These are phyloP conservation scores for Cantharis lateralis DNA, from an alignment of 2,888 invertebrate species.

Conservation along the genomic window DNA sequence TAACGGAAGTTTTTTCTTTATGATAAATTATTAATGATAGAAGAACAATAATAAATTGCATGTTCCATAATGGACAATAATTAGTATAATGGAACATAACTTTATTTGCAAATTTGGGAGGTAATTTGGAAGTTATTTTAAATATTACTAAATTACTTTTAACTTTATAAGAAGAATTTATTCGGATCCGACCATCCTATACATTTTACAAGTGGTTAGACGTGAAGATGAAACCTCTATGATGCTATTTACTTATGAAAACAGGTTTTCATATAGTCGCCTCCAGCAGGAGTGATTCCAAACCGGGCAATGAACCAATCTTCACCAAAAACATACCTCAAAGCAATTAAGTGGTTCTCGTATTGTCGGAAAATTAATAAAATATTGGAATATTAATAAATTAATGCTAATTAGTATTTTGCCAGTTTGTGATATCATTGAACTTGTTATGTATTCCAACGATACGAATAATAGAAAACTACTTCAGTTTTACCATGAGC, in stretches of 20 bases:
- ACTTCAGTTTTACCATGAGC: not conserved
- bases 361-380: constrained; percentile 23
- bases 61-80: not conserved
- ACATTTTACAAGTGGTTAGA: constrained; percentile 39
- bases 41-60: not conserved
- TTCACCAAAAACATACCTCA: constrained; percentile 34
- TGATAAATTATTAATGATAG: not conserved
- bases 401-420: not conserved
- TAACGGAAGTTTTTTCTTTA: not conserved
- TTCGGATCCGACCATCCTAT: not conserved
- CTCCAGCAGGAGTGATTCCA: constrained; percentile 43
- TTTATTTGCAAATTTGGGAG: not conserved
- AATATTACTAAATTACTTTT: not conserved
- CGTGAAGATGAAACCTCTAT: constrained; percentile 41
- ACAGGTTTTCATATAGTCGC: constrained; percentile 49
- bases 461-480: not conserved
- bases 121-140: not conserved
- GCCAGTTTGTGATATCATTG: not conserved
- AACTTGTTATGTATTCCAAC: no score
- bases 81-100: not conserved
- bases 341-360: constrained; percentile 34
- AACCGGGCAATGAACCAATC: constrained; percentile 42
- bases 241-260: constrained; percentile 46
- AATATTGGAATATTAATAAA: constrained; percentile 32
- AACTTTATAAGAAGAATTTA: not conserved